Conservation (phyloP, 2,797 vertebrate species). For the Girardinus metallicus region DNA sequence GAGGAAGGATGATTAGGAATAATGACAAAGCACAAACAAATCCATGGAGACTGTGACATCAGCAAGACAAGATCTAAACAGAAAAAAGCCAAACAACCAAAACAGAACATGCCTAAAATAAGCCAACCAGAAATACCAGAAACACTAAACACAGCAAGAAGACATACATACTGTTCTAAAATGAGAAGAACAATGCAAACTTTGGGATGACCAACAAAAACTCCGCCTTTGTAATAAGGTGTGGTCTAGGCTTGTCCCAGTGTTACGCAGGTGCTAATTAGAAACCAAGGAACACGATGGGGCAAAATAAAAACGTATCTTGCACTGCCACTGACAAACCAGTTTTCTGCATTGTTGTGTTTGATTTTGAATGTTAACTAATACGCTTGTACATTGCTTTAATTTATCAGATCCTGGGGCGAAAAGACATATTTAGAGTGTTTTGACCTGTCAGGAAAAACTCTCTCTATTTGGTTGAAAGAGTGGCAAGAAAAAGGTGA, state of each 20-base stretch:
- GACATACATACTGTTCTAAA: not conserved
- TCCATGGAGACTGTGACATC: not conserved
- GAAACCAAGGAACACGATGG: conserved; percentile 20
- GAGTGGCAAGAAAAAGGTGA: not conserved
- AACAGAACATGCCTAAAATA: not conserved
- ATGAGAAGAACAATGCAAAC: not conserved
- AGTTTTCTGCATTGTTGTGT: conserved; percentile 25
- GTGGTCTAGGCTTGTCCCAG: conserved; percentile 1
- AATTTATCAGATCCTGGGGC: not conserved
- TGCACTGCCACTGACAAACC: conserved; percentile 22
- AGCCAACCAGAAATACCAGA: not conserved
- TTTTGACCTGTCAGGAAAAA: not conserved
- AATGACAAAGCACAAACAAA: not conserved
- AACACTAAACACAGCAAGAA: not conserved
- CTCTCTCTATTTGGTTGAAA: too few relatives aligned
- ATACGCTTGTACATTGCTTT: too few relatives aligned
- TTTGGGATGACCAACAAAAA: not conserved
- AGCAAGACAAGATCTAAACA: not conserved
- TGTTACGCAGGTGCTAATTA: not conserved
- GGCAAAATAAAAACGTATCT: not conserved
- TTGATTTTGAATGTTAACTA: not conserved
- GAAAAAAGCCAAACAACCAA: not conserved
- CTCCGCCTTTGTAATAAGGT: too few relatives aligned
- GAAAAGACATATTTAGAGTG: not conserved
- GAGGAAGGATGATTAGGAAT: not conserved